Evolutionary conservation across 1,140 invertebrate genomes (phyloP).

Genomic region (Hirudo medicinalis): DNA sequence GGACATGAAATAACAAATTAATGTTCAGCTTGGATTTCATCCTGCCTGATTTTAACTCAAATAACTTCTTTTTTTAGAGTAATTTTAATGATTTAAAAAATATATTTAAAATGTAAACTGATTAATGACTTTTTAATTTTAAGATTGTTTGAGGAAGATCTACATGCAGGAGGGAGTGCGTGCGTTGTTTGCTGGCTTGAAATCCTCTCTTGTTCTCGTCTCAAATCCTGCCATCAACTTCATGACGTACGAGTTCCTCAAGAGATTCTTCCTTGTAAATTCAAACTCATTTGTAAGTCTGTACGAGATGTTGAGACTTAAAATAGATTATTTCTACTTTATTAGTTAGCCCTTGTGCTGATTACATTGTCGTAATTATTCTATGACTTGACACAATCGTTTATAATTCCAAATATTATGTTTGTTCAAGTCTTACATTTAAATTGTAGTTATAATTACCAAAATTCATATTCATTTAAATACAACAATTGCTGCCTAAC

Average conservation of each 20-base stretch:
- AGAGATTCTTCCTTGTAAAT: slow-evolving; percentile 44
- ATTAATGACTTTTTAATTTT: slow-evolving; percentile 28
- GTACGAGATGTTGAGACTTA: not conserved
- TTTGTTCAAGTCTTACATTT: too few relatives aligned
- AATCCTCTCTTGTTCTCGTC: slow-evolving; percentile 66
- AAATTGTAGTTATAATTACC: not conserved
- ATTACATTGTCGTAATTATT: too few relatives aligned
- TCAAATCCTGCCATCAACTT: slow-evolving; percentile 79
- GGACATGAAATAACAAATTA: not conserved
- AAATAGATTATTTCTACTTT: too few relatives aligned
- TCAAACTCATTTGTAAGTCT: too few relatives aligned
- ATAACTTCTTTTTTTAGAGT: not conserved
- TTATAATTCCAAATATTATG: too few relatives aligned
- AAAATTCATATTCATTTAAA: slow-evolving; percentile 3
- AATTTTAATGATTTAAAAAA: not conserved
- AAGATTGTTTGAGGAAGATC: slow-evolving; percentile 52
- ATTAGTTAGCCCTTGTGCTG: too few relatives aligned
- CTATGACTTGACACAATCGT: too few relatives aligned
- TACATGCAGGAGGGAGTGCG: slow-evolving; percentile 54
- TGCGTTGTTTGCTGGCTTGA: slow-evolving; percentile 63
- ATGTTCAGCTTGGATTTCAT: not conserved
- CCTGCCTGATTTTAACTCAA: not conserved
- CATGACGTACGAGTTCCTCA: slow-evolving; percentile 72
- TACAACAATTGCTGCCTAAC: not conserved
- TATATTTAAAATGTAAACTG: not conserved